phyloP scores from a whole-genome alignment of 2,113 vertebrate species.

The Ginglymostoma cirratum region DNA sequence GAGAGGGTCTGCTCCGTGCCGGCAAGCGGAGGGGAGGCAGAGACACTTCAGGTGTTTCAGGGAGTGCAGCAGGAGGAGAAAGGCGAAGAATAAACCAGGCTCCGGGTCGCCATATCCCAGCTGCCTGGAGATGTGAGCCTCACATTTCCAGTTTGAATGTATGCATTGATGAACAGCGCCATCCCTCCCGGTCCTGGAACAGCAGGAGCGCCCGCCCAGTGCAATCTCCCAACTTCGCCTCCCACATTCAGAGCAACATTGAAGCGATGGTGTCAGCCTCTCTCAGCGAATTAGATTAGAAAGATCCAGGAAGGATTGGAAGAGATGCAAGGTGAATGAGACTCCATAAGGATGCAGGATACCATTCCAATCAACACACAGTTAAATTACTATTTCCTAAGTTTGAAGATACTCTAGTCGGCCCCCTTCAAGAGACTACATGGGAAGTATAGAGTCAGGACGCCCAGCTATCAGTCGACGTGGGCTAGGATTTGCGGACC shows the following conservation, averaged over 20 bases:
- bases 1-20: no score
- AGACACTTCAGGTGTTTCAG: background rate
- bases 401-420: no score
- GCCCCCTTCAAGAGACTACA: background rate
- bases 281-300: background rate
- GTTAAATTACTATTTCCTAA: no score
- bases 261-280: background rate
- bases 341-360: background rate
- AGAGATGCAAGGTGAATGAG: background rate
- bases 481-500: background rate
- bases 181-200: background rate
- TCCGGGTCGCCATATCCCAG: slow-evolving; percentile 2
- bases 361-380: no score
- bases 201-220: background rate
- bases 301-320: background rate
- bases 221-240: background rate
- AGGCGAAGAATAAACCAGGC: background rate
- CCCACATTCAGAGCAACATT: background rate
- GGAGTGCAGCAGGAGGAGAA: background rate
- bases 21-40: no score
- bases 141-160: background rate
- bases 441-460: background rate
- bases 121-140: background rate
- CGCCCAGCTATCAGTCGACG: background rate
- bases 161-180: slow-evolving; percentile 5